Evolutionary conservation across 2,888 invertebrate species (phyloP), one percentile per base, ranked within the genome.

Genomic region (Acrobeloides nanus): DNA sequence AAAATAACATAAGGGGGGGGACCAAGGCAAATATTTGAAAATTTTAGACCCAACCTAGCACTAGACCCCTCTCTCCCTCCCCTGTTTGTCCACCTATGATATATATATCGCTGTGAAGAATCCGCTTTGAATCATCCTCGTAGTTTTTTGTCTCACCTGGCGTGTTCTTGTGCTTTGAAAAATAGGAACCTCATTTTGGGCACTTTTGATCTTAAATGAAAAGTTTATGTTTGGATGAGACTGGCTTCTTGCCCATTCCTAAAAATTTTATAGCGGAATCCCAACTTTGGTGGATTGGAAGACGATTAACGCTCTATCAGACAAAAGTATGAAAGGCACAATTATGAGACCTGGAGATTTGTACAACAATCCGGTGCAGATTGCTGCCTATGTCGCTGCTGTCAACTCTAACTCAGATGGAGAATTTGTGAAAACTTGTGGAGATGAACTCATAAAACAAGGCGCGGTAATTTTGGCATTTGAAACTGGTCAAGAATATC

Each of bases 271-370:
- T 21, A 57, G 56, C 7, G 59, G 43, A 6, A 46, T 46, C 17
- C 34, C 47, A 12, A 33, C 39, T 8, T 21, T 59, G 27, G 46
- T 59, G 33, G 59, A 59, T 25, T 59, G 59, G 59, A 59, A 59
- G 47, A 61, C 59, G 5, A 45, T 51, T 17, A 43, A 46, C 23
- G 15, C 45, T 3, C 41, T 18, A 21, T 60, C 59, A 2, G 25
- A 38, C 17, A 48, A 58, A 18, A 24, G 35, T 18, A 17, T 25
- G 6, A 21, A 38, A 4, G 1, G 15, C 4, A 38, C 6, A 3
- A 33, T 17, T 4, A 48, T 39, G 18, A 24, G n/a, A 15, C 42
- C 52, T 12, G 20, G 27, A 10, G 38, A 45, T 12, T 47, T 59
- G 45, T 59, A 48, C 38, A 44, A 34, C 20, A 46, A 56, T 33